Evolutionary conservation across 1,140 invertebrate species (phyloP), one percentile per base, ranked within the genome.

Genomic region (Pseudomyrmex gracilis): DNA sequence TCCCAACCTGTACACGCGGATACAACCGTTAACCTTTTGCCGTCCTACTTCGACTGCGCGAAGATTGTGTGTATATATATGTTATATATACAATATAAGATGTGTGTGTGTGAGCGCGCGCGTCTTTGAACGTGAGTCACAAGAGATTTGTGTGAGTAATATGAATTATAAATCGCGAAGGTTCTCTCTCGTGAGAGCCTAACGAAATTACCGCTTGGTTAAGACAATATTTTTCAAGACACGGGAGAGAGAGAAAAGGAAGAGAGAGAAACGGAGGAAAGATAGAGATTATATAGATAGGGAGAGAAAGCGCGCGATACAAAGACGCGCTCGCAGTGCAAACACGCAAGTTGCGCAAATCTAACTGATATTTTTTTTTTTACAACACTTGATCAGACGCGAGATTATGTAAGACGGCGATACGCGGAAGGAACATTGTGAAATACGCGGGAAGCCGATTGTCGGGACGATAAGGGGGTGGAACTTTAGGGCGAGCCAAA

Each of bases 11-110:
- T 68, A 80, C 80, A 86, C 78, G 74, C 87, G 84, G 84, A 89
- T 84, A 86, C 80, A 88, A 88, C 87, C 87, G 87, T 88, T 89
- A 89, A 89, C 87, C 87, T 89, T 89, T 88, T 86, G 80, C 47
- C 84, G 87, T 88, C 87, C 87, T 84, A 89, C 87, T 89, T 89
- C 63, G 58, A 66, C 53, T 55, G 43, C 15, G 66, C 17, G 66
- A 55, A 34, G 68, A 47, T 67, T 49, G 51, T 57, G 57, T 43
- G 20, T 22, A 34, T 7, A 7, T 22, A 34, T 7, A 7, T 34
- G 34, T 34, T 34, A 34, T 34, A 34, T 34, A 34, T 34, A 34
- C n/a, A n/a, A n/a, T n/a, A 34, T 4, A 34, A 34, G 0, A 34
- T 34, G 34, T 49, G 51, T 57, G 57, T 22, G 20, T 22, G 9